Evolutionary conservation across 2,888 invertebrate genomes (phyloP), one percentile per base, ranked within the genome.

Genomic region (Hedychridium roseum): DNA sequence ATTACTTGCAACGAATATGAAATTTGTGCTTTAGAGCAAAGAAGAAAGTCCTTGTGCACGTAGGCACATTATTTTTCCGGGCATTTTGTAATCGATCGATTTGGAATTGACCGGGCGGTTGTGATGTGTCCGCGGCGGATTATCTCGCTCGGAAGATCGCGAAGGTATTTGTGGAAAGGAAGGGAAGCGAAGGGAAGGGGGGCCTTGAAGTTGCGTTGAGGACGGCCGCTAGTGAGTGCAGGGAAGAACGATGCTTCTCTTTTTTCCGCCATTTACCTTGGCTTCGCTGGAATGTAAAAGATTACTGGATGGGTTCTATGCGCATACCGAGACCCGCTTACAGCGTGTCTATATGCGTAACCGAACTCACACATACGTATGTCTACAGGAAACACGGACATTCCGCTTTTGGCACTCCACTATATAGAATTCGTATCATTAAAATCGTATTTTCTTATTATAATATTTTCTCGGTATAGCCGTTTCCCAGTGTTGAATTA

Each of bases 261-360:
- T 28, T 28, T 20, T 21, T 16, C 40, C 34, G 28, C 32, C 41
- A 26, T 49, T 66, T 52, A 58, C 63, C 60, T 66, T 64, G 64
- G 60, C 58, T 57, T 50, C 52, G 46, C 23, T 48, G 61, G 64
- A 64, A 64, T 64, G 60, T 45, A 38, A 45, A 40, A 52, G 53
- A 56, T 55, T 52, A 50, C 36, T 51, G 46, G 42, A 31, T 43
- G 30, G 11, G 17, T n/a, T n/a, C 35, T 14, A 6, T n/a, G 28
- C 40, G 32, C 30, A n/a, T n/a, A n/a, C n/a, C n/a, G n/a, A n/a
- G 32, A 43, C 26, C 12, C 23, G 11, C 28, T 15, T 14, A 21
- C 17, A 18, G 23, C 31, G 14, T 41, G 30, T 52, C 34, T 44
- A 42, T 23, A 9, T 9, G 9, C 9, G 9, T 39, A 51, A 48